Evolutionary conservation across 2,797 vertebrate genomes (phyloP).

Genomic region (Naso thynnoides): DNA sequence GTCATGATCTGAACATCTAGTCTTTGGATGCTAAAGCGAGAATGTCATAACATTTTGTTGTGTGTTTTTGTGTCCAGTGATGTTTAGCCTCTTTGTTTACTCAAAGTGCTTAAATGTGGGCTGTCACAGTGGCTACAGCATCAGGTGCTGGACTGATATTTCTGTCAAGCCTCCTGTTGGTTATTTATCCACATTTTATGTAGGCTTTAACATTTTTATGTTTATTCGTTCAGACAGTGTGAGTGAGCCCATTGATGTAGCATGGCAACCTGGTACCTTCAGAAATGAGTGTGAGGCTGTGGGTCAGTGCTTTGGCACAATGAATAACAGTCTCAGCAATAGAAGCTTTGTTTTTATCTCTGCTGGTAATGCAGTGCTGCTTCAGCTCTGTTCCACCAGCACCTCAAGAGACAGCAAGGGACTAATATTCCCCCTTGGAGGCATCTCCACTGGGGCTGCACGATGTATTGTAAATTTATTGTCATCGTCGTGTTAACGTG

Average conservation of each 20-base stretch:
- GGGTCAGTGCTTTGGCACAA: constrained; percentile 65
- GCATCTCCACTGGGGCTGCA: too few species aligned
- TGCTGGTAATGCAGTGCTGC: constrained; percentile 35
- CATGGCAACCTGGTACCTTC: constrained; percentile 56
- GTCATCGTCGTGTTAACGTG: too few species aligned
- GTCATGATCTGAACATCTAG: constrained; percentile 13
- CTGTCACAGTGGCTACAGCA: background rate
- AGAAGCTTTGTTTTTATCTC: constrained; percentile 74
- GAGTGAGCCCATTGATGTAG: constrained; percentile 76
- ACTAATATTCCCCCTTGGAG: constrained; percentile 44
- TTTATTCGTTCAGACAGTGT: constrained; percentile 42
- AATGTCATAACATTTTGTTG: constrained; percentile 42
- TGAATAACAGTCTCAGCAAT: constrained; percentile 68
- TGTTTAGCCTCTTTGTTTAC: constrained; percentile 54
- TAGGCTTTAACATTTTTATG: constrained; percentile 51
- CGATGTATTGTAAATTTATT: too few species aligned
- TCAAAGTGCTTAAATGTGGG: background rate
- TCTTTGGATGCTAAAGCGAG: constrained; percentile 14
- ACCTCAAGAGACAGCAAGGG: constrained; percentile 47
- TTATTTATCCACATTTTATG: constrained; percentile 55
- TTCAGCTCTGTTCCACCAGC: constrained; percentile 51
- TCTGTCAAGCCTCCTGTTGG: constrained; percentile 45
- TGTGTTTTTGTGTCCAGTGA: constrained; percentile 12
- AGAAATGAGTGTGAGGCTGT: constrained; percentile 54
- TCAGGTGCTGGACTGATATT: constrained; percentile 40